These are phyloP conservation scores for Drosophila serrata DNA, from an alignment of 1,140 invertebrate species.

Conservation along the genomic window DNA sequence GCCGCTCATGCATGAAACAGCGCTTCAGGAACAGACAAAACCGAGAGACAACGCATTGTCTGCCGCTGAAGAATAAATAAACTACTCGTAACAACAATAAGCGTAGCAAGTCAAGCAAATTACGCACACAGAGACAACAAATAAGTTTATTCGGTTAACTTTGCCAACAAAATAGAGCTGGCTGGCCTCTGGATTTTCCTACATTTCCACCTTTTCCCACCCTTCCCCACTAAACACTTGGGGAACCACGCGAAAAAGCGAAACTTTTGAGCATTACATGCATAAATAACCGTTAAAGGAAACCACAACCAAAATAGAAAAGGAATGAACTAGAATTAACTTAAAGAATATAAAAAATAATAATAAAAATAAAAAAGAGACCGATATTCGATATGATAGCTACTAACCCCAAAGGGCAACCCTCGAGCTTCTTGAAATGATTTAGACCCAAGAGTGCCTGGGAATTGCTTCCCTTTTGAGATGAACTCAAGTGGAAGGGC, in stretches of 20 bases:
- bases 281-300: conserved; percentile 53
- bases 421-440: conserved; percentile 13
- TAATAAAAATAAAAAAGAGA: conserved; percentile 1
- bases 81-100: conserved; percentile 55
- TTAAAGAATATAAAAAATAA: neutral
- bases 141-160: conserved; percentile 52
- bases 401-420: neutral
- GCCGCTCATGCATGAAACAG: conserved; percentile 73
- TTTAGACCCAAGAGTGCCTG: conserved; percentile 20
- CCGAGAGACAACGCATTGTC: conserved; percentile 52
- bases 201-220: too few species aligned
- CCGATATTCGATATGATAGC: conserved; percentile 31
- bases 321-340: conserved; percentile 34
- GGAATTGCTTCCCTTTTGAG: conserved; percentile 41
- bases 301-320: conserved; percentile 19
- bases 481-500: conserved; percentile 52
- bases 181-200: neutral
- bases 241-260: conserved; percentile 16
- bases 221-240: neutral
- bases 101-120: conserved; percentile 48
- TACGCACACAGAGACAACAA: conserved; percentile 48
- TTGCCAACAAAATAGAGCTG: conserved; percentile 32
- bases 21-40: conserved; percentile 61
- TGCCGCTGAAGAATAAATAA: conserved; percentile 57
- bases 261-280: conserved; percentile 44